Evolutionary conservation across 2,797 vertebrate species (phyloP).

Genomic region (Astyanax mexicanus): DNA sequence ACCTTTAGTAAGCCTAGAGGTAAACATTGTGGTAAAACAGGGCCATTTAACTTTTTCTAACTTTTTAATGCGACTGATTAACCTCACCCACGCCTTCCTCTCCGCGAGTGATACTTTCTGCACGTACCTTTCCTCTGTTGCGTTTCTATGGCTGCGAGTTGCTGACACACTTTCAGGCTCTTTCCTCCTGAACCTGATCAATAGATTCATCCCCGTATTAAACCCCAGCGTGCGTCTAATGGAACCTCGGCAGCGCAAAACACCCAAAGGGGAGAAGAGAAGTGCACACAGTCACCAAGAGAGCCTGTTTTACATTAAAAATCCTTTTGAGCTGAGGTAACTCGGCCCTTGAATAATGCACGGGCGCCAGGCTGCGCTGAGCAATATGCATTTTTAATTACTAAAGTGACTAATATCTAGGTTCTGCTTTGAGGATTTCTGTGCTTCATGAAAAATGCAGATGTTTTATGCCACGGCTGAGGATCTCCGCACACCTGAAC

Average conservation of each 20-base stretch:
- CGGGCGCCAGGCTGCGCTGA: slow-evolving; percentile 88
- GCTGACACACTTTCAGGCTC: slow-evolving; percentile 38
- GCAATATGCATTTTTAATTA: slow-evolving; percentile 99
- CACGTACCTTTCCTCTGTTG: not conserved
- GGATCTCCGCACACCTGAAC: slow-evolving; percentile 37
- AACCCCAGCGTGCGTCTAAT: slow-evolving; percentile 82
- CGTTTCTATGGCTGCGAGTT: not conserved
- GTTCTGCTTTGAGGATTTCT: slow-evolving; percentile 97
- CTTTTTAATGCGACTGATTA: no score
- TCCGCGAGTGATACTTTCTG: not conserved
- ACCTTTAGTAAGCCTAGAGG: no score
- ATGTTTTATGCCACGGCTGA: slow-evolving; percentile 74
- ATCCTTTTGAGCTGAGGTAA: slow-evolving; percentile 96
- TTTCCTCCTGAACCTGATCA: slow-evolving; percentile 32
- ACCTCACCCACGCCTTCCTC: not conserved
- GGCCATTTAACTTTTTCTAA: no score
- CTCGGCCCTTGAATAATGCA: slow-evolving; percentile 99
- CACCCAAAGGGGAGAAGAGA: slow-evolving; percentile 90
- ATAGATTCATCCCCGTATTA: slow-evolving; percentile 63
- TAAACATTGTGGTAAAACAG: no score
- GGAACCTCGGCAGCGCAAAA: slow-evolving; percentile 88
- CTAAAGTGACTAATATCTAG: slow-evolving; percentile 99
- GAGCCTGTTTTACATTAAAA: slow-evolving; percentile 96
- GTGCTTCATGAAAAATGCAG: slow-evolving; percentile 99
- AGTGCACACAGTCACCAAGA: slow-evolving; percentile 86